Base-by-base conservation (phyloP, 2,888 invertebrate species). In the Diogma glabrata region DNA sequence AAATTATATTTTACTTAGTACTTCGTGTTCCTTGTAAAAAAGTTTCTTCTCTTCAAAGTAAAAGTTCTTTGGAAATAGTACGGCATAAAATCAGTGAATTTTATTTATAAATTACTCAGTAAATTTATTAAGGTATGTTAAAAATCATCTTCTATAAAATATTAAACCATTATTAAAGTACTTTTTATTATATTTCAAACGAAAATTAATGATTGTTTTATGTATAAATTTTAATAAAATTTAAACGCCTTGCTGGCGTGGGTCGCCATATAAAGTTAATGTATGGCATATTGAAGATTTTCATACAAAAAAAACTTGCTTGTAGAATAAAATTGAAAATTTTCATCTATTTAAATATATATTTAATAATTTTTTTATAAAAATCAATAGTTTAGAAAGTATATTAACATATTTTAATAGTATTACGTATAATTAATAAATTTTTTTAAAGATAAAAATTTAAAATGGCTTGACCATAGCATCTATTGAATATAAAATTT, bases 81-180 rank as follows among this genome's bases (percentile, higher is more conserved):
- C 30, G 19, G 19, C 30, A 30, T 30, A 48, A 48, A 30, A 20
- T 48, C 22, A 30, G 53, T 53, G 57, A 56, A 64, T 62, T 63
- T 63, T 57, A 53, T 56, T 47, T 49, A 56, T 55, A 59, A 61
- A 62, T 61, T 60, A 58, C 59, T 56, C 55, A 54, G 57, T 56
- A 57, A 60, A 61, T 60, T 64, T 51, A n/a, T 61, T 64, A 61
- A 61, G 64, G 64, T 64, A 56, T 64, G 64, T 64, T 55, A 58
- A 57, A 61, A 61, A 59, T 62, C 58, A 51, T 57, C 48, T 62
- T 65, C 64, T 61, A 64, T 51, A 57, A 61, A 57, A 57, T 56
- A 58, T 65, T 56, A 55, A 48, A 48, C 51, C 26, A 60, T 52
- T 22, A 49, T 49, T 63, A 51, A 53, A 56, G 60, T 57, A 58